Percentiles rank a stretch among this genome's conserved stretches.
phyloP scores from a whole-genome alignment of 2,797 vertebrate species.

The Hybognathus amarus region DNA sequence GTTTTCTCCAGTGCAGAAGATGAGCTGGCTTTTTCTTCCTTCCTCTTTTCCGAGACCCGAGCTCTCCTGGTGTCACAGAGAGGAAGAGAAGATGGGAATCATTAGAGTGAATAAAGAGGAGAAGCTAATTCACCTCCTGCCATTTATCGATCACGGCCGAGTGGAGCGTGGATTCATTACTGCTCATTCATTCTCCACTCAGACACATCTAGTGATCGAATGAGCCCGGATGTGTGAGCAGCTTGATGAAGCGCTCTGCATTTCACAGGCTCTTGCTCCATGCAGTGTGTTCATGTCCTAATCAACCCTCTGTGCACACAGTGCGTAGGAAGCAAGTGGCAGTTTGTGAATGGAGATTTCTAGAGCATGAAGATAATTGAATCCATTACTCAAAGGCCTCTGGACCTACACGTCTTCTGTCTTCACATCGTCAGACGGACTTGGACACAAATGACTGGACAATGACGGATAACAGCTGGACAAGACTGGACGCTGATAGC shows the following conservation, averaged over 20 bases:
- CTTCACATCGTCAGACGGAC: slow-evolving; percentile 81
- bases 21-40: slow-evolving; percentile 44
- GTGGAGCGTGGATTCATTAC: slow-evolving; percentile 51
- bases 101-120: slow-evolving; percentile 41
- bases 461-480: slow-evolving; percentile 85
- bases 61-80: slow-evolving; percentile 1
- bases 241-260: slow-evolving; percentile 31
- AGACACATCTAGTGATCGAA: slow-evolving; percentile 36
- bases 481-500: slow-evolving; percentile 79
- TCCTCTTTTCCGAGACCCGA: slow-evolving; percentile 5
- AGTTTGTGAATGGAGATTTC: slow-evolving; percentile 47
- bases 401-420: slow-evolving; percentile 78
- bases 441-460: slow-evolving; percentile 77
- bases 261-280: slow-evolving; percentile 43
- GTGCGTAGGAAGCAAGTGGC: slow-evolving; percentile 43
- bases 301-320: slow-evolving; percentile 53
- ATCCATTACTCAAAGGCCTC: slow-evolving; percentile 75
- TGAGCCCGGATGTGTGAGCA: slow-evolving; percentile 39
- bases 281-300: slow-evolving; percentile 49
- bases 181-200: slow-evolving; percentile 32
- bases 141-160: slow-evolving; percentile 53
- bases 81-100: slow-evolving; percentile 35
- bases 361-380: slow-evolving; percentile 43
- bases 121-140: slow-evolving; percentile 55
- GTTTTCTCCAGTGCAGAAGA: slow-evolving; percentile 79